Percentiles rank a stretch among this genome's conserved stretches.
phyloP scores from a whole-genome alignment of 2,797 vertebrate genomes.

The Danio aesculapii region DNA sequence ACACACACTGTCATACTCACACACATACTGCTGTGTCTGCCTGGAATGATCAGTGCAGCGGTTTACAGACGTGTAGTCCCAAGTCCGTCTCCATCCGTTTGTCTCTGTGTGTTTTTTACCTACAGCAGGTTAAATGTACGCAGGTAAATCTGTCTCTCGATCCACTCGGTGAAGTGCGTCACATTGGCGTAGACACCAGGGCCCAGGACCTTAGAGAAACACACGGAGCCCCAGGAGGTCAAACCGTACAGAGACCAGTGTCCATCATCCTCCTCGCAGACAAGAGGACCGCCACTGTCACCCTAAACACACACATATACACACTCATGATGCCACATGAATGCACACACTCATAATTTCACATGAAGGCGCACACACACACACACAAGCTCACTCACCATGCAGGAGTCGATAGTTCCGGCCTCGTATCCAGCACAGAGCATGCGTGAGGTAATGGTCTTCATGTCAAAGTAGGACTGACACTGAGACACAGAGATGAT shows the following conservation, averaged over 20 bases:
- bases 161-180: constrained; percentile 93
- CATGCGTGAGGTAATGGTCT: constrained; percentile 94
- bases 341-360: too few relatives aligned
- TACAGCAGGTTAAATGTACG: constrained; percentile 85
- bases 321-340: too few relatives aligned
- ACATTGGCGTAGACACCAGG: constrained; percentile 97
- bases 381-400: constrained; percentile 80
- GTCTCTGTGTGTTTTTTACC: constrained; percentile 32
- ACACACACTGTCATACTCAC: too few relatives aligned
- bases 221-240: constrained; percentile 96
- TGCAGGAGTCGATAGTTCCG: constrained; percentile 94
- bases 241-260: constrained; percentile 93
- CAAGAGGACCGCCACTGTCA: constrained; percentile 94
- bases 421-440: constrained; percentile 93
- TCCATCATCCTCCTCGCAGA: constrained; percentile 84
- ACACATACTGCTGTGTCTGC: too few relatives aligned
- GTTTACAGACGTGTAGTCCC: not conserved
- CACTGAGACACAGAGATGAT: constrained; percentile 92
- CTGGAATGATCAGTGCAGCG: constrained; percentile 63
- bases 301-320: constrained; percentile 82
- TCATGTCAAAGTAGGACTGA: constrained; percentile 94
- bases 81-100: not conserved
- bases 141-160: constrained; percentile 92
- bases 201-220: constrained; percentile 93
- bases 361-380: not conserved